Conservation (phyloP, 2,888 invertebrate species). For the Pristionchus exspectatus region DNA sequence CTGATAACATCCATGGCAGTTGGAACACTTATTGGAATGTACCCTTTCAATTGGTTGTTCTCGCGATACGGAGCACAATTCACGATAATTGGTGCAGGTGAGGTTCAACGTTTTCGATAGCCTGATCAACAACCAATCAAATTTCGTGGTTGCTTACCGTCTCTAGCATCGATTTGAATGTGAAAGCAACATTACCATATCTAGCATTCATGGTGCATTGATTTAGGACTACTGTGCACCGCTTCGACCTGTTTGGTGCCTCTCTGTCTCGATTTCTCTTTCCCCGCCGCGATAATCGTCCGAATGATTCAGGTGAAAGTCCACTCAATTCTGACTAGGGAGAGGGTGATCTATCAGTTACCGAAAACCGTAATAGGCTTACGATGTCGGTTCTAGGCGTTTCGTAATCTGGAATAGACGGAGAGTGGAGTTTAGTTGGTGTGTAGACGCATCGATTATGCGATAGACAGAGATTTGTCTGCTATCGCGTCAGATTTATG, state of each 20-base stretch:
- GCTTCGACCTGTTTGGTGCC: conserved; percentile 60
- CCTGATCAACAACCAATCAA: no score
- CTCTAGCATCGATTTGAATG: not conserved
- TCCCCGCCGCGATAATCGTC: conserved; percentile 61
- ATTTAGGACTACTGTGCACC: conserved; percentile 56
- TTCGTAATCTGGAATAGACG: not conserved
- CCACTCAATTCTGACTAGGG: not conserved
- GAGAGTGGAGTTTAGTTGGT: not conserved
- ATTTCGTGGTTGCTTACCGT: no score
- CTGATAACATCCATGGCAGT: conserved; percentile 65
- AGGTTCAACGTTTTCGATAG: no score
- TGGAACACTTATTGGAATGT: conserved; percentile 65
- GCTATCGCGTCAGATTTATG: not conserved
- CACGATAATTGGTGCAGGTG: conserved; percentile 58
- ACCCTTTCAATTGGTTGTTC: conserved; percentile 63
- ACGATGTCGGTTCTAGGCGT: not conserved
- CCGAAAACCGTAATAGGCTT: not conserved
- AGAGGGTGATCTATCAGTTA: not conserved
- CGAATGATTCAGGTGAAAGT: conserved; percentile 58
- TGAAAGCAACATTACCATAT: no score
- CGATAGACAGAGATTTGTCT: not conserved
- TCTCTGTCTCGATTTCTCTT: conserved; percentile 61
- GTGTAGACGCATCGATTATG: not conserved
- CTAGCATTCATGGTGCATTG: not conserved
- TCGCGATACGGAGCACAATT: conserved; percentile 60